These are phyloP conservation scores for Orthonychiurus folsomi DNA, from an alignment of 2,888 invertebrate species.

Conservation along the genomic window DNA sequence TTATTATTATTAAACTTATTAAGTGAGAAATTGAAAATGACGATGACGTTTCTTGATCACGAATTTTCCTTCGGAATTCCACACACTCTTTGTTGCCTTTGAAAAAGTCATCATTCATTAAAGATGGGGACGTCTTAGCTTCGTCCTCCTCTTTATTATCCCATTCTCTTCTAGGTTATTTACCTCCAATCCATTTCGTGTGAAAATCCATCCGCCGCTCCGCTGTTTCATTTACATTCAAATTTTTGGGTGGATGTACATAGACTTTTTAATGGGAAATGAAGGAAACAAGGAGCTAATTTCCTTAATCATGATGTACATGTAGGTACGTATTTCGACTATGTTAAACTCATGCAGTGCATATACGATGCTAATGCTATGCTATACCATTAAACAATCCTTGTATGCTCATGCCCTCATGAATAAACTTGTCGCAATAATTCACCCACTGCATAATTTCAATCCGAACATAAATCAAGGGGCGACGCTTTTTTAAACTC, in stretches of 20 bases:
- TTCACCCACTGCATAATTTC: neutral
- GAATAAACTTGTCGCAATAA: neutral
- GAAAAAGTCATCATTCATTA: neutral
- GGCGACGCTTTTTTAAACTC: neutral
- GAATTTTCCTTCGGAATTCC: neutral
- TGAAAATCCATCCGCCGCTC: no score
- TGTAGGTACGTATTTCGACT: no score
- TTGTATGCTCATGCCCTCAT: neutral
- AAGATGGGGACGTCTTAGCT: neutral
- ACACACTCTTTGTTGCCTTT: neutral
- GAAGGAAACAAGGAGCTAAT: neutral
- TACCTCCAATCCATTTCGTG: neutral
- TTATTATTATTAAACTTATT: conserved; percentile 15
- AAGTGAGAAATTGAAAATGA: neutral
- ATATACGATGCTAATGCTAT: neutral
- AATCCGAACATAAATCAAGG: neutral
- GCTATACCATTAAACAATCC: neutral
- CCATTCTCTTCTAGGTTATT: conserved; percentile 3
- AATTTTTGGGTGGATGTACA: no score
- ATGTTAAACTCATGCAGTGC: no score
- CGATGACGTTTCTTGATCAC: neutral
- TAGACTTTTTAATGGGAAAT: no score
- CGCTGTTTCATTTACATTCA: no score
- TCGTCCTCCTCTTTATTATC: neutral
- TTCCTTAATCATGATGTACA: neutral